These are phyloP conservation scores for Luscinia megarhynchos DNA, from an alignment of 2,797 vertebrate genomes.

Conservation along the genomic window DNA sequence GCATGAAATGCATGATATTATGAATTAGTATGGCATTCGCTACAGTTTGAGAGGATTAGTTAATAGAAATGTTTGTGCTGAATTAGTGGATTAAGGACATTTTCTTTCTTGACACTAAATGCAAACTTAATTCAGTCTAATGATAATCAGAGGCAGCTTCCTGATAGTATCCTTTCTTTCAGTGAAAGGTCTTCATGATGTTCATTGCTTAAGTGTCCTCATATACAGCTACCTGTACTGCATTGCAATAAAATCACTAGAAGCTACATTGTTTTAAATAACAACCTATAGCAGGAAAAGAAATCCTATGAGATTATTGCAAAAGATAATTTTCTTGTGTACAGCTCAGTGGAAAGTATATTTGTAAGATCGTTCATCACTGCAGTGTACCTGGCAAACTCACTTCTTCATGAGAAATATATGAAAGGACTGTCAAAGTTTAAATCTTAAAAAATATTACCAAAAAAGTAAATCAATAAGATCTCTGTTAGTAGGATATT, in stretches of 20 bases:
- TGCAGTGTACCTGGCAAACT: constrained; percentile 6
- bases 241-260: constrained; percentile 4
- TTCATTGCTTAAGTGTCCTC: constrained; percentile 8
- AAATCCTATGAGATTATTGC: neutral
- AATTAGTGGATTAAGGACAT: neutral
- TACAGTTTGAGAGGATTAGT: constrained; percentile 5
- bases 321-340: neutral
- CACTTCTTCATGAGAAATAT: neutral
- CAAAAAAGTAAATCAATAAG: neutral
- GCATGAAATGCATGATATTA: neutral
- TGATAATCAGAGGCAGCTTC: neutral
- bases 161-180: neutral
- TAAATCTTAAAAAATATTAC: neutral
- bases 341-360: neutral
- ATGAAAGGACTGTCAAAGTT: neutral
- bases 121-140: neutral
- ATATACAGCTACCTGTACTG: neutral
- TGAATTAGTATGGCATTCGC: neutral
- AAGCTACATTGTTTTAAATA: neutral
- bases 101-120: neutral
- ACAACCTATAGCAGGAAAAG: neutral
- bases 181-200: neutral
- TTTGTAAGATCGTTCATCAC: constrained; percentile 32
- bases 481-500: neutral
- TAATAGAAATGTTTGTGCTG: neutral